Percentiles rank a stretch among this genome's conserved stretches.
phyloP scores from a whole-genome alignment of 2,113 vertebrate genomes.

The Oreochromis aureus region DNA sequence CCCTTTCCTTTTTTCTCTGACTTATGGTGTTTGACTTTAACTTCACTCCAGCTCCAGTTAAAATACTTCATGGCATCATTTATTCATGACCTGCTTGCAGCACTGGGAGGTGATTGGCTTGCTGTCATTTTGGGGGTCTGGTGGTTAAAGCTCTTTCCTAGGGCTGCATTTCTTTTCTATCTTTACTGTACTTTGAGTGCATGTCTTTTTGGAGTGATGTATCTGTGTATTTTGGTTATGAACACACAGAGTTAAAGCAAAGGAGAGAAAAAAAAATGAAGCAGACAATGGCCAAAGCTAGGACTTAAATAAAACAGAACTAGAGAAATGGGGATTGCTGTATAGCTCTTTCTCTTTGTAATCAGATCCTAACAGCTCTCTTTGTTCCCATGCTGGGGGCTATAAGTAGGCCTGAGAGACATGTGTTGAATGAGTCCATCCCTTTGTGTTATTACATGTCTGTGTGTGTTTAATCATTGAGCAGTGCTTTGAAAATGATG shows the following conservation, averaged over 20 bases:
- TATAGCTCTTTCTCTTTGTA: not conserved
- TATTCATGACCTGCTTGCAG: slow-evolving; percentile 11
- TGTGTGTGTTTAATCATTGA: not conserved
- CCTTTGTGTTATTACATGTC: not conserved
- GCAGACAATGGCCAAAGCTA: not conserved
- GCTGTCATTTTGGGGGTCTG: not conserved
- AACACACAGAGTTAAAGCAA: not conserved
- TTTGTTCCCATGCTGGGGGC: slow-evolving; percentile 18
- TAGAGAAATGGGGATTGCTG: not conserved
- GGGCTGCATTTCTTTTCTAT: not conserved
- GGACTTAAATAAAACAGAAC: not conserved
- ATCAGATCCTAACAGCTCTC: slow-evolving; percentile 16
- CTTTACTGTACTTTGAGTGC: not conserved
- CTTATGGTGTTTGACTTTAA: not conserved
- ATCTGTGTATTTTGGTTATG: not conserved
- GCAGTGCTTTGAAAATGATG: not conserved
- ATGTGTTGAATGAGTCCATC: not conserved
- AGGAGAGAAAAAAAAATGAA: not conserved
- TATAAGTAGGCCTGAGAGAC: not conserved
- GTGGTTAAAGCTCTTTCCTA: not conserved
- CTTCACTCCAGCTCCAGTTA: not conserved
- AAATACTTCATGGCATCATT: slow-evolving; percentile 1
- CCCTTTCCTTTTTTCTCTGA: not conserved
- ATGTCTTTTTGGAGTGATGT: not conserved
- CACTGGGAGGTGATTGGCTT: not conserved